phyloP scores from a whole-genome alignment of 2,113 vertebrate genomes.

The Vimba vimba region DNA sequence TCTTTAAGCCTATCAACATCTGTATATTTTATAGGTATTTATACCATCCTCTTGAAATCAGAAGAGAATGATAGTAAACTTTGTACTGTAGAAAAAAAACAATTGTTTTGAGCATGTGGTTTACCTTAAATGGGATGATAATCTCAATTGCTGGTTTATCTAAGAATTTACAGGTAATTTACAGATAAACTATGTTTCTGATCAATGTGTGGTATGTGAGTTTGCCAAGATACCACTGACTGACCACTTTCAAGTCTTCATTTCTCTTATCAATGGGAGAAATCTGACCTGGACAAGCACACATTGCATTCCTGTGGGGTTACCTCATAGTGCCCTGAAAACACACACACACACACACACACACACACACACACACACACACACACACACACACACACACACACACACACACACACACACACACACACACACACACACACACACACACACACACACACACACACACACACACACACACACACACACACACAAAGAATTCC shows the following conservation, averaged over 20 bases:
- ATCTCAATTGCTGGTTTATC: conserved; percentile 16
- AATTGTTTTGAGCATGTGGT: neutral
- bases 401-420: conserved; percentile 23
- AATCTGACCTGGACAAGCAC: conserved; percentile 51
- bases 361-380: conserved; percentile 24
- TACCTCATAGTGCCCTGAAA: conserved; percentile 44
- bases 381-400: conserved; percentile 38
- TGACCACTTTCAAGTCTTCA: conserved; percentile 34
- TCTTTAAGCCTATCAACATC: neutral
- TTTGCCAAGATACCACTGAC: conserved; percentile 27
- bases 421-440: conserved; percentile 26
- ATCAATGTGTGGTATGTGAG: neutral
- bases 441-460: no score
- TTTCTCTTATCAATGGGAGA: conserved; percentile 43
- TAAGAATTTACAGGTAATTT: neutral
- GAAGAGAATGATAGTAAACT: neutral
- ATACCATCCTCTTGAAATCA: neutral
- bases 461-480: conserved; percentile 4
- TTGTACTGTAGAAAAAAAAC: neutral
- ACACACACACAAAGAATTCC: conserved; percentile 37
- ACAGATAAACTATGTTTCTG: neutral
- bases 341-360: conserved; percentile 15
- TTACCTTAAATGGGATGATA: neutral
- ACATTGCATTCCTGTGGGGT: conserved; percentile 48
- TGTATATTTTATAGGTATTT: neutral